Conservation (phyloP, 1,140 invertebrate genomes). For the Macrobrachium nipponense region DNA sequence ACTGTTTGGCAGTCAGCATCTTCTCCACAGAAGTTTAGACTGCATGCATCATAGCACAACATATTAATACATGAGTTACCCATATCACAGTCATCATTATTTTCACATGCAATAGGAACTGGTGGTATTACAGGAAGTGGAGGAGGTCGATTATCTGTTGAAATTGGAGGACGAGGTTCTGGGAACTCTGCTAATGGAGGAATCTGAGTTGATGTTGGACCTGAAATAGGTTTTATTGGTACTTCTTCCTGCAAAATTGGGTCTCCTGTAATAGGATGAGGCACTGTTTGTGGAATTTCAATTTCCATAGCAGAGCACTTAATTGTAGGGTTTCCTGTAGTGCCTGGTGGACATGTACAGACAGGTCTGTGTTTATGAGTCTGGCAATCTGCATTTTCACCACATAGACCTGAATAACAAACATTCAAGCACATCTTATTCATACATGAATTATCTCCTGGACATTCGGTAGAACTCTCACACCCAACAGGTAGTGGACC, state of each 20-base stretch:
- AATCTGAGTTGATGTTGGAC: background rate
- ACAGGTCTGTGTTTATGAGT: conserved; percentile 80
- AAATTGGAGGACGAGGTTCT: background rate
- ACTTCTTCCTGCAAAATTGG: background rate
- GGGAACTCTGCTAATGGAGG: background rate
- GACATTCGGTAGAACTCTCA: conserved; percentile 81
- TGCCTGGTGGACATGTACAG: conserved; percentile 70
- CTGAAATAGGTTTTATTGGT: conserved; percentile 23
- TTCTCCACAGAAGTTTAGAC: conserved; percentile 68
- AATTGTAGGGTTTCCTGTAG: conserved; percentile 53
- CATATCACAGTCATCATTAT: conserved; percentile 59
- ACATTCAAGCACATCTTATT: conserved; percentile 84
- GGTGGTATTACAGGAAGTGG: conserved; percentile 49
- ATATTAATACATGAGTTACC: conserved; percentile 58
- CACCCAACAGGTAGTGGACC: conserved; percentile 73
- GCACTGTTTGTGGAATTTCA: background rate
- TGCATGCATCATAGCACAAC: conserved; percentile 55
- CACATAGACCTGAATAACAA: conserved; percentile 75
- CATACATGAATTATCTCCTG: conserved; percentile 78
- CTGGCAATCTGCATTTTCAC: conserved; percentile 79
- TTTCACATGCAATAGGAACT: conserved; percentile 48
- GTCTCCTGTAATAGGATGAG: conserved; percentile 28
- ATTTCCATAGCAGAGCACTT: conserved; percentile 44
- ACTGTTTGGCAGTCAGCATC: conserved; percentile 70
- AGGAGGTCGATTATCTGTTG: background rate